Evolutionary conservation across 2,888 invertebrate genomes (phyloP), one percentile per base, ranked within the genome.

Genomic region (Sylvicola fuscatus): DNA sequence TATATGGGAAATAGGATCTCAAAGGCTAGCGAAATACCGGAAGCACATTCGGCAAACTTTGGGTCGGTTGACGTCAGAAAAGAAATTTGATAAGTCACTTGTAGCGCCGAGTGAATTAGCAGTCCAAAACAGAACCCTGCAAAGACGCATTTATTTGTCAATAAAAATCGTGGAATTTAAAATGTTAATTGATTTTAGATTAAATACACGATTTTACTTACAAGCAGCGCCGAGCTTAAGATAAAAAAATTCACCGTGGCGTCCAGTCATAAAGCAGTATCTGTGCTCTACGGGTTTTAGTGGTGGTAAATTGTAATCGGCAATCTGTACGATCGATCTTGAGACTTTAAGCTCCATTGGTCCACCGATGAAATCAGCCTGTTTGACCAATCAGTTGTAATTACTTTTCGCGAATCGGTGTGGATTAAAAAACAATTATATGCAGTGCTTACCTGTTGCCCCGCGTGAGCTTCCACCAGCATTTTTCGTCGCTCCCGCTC

Each of bases 61-160:
- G 63, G 52, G 0, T 63, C 62, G 39, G 70, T 67, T 7, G 58
- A 53, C 2, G 65, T 49, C 14, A 72, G 53, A 45, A 66, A 70
- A 27, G 70, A 65, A 31, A 79, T 62, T 54, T 78, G 74, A 40
- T 76, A 72, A 5, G 72, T 69, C 28, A 82, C 61, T 30, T 73
- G 59, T 8, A 83, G 61, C 3, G 75, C 66, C 33, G 75, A 73
- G 56, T 82, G 79, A 8, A 81, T 72, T 46, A 83, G 61, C 49
- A 79, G 74, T 2, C 82, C 82, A 38, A 82, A 65, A 32, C 81
- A 81, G 48, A 83, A 83, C 42, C 65, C 81, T 80, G 60, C 15
- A 56, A 39, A 8, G 40, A 8, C 29, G n/a, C 35, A 28, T 31
- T 21, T 21, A 8, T 21, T 21, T 21, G 21, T 21, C 21, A 21